Percentiles rank a stretch among this genome's conserved stretches.
Conservation (phyloP, 1,140 invertebrate genomes). For the Drosophila quadrilineata region DNA sequence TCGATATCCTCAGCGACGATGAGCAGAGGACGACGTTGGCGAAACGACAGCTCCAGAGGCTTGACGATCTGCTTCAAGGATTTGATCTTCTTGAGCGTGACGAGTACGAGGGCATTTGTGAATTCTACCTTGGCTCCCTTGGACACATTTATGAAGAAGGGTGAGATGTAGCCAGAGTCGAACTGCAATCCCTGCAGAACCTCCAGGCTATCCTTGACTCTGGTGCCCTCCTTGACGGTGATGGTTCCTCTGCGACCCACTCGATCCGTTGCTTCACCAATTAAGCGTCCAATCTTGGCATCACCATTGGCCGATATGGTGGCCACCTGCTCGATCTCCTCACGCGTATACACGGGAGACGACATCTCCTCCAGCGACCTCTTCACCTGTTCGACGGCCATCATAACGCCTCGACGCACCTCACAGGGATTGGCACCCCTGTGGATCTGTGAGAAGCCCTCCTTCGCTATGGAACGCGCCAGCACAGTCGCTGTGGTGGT, state of each 20-base stretch:
- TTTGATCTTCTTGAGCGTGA: slow-evolving; percentile 99
- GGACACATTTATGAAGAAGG: slow-evolving; percentile 98
- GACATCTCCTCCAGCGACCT: slow-evolving; percentile 94
- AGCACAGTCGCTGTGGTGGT: slow-evolving; percentile 99
- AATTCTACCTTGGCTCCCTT: slow-evolving; percentile 99
- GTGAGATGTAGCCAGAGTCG: slow-evolving; percentile 99
- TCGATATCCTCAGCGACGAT: slow-evolving; percentile 99
- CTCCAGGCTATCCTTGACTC: slow-evolving; percentile 96
- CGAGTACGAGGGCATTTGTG: slow-evolving; percentile 95
- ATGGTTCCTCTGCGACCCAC: slow-evolving; percentile 98
- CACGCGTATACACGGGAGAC: slow-evolving; percentile 96
- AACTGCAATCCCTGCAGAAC: slow-evolving; percentile 99
- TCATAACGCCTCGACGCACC: slow-evolving; percentile 97
- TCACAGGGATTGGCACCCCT: slow-evolving; percentile 99
- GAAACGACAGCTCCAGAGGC: slow-evolving; percentile 96
- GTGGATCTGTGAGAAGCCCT: slow-evolving; percentile 98
- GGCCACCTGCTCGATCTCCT: slow-evolving; percentile 99
- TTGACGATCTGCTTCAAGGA: slow-evolving; percentile 97
- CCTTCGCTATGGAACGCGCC: slow-evolving; percentile 97
- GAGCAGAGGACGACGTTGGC: slow-evolving; percentile 95
- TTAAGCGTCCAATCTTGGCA: slow-evolving; percentile 92
- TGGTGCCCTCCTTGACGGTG: slow-evolving; percentile 99
- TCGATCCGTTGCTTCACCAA: slow-evolving; percentile 98
- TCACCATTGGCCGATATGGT: slow-evolving; percentile 99
- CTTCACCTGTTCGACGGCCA: slow-evolving; percentile 96